Percentiles rank a stretch among this genome's conserved stretches.
These are phyloP conservation scores for Elachura formosa DNA, from an alignment of 2,113 vertebrate genomes.

Conservation along the genomic window DNA sequence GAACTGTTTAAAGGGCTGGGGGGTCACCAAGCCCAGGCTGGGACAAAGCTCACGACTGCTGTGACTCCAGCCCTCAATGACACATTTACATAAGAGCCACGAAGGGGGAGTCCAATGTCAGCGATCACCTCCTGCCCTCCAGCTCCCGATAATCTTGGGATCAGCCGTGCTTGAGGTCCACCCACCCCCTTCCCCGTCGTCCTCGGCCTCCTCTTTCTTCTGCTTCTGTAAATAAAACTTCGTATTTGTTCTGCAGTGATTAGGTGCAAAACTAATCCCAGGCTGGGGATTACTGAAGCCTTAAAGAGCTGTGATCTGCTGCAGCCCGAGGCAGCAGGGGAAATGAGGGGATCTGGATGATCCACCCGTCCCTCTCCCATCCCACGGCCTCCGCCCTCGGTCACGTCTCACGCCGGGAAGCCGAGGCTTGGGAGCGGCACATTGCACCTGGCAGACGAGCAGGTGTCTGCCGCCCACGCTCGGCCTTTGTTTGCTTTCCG, in stretches of 20 bases:
- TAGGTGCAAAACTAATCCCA: slow-evolving; percentile 63
- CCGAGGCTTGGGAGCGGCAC: not conserved
- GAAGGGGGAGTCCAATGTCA: not conserved
- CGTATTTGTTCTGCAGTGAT: slow-evolving; percentile 43
- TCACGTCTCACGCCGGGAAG: not conserved
- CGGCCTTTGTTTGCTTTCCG: not conserved
- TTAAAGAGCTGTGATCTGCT: slow-evolving; percentile 40
- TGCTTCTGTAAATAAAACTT: slow-evolving; percentile 59
- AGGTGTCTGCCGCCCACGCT: not conserved
- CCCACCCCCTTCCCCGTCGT: not conserved
- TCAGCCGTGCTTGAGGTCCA: not conserved
- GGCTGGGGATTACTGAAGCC: slow-evolving; percentile 52
- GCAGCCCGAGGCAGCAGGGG: not conserved
- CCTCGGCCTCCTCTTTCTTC: not conserved
- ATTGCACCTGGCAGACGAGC: not conserved
- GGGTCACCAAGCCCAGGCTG: not conserved
- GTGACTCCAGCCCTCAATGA: not conserved
- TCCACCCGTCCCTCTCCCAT: not conserved
- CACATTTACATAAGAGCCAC: not conserved
- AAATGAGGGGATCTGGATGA: slow-evolving; percentile 32
- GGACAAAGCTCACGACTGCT: accelerated
- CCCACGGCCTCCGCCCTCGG: not conserved
- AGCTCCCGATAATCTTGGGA: slow-evolving; percentile 42
- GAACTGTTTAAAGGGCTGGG: not conserved
- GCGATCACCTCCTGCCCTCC: not conserved